A percentile compares a stretch with the other conserved stretches of the same genome.
Evolutionary conservation across 2,888 invertebrate species (phyloP).

Genomic region (Micoletzkya japonica): DNA sequence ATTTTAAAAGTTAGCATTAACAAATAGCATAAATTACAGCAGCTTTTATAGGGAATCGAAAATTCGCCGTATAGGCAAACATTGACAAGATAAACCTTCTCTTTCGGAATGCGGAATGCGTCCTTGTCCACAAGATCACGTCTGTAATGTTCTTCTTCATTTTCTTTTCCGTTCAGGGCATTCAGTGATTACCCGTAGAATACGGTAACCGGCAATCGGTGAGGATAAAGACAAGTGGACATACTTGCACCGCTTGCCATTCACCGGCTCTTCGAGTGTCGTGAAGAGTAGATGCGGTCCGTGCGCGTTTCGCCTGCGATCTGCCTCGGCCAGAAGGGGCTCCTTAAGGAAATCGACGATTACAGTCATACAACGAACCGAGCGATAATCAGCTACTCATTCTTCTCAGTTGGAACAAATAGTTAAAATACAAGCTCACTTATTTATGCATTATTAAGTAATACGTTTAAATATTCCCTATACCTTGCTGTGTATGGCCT

Average conservation of each 20-base stretch:
- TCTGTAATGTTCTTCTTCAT: conserved; percentile 43
- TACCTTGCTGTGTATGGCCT: conserved; percentile 67
- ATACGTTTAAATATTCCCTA: background rate
- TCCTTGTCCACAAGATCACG: conserved; percentile 60
- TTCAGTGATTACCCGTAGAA: background rate
- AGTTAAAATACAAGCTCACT: background rate
- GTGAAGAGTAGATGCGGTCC: conserved; percentile 85
- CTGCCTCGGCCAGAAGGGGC: conserved; percentile 74
- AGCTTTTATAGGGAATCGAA: no score
- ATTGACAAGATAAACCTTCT: conserved; percentile 69
- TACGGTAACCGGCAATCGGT: background rate
- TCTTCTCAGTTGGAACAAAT: background rate
- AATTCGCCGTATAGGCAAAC: no score
- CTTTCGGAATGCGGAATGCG: conserved; percentile 63
- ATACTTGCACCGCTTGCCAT: conserved; percentile 19
- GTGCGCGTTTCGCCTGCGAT: conserved; percentile 78
- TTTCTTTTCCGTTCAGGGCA: background rate
- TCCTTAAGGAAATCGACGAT: conserved; percentile 54
- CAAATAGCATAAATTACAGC: background rate
- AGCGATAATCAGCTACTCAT: background rate
- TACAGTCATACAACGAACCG: background rate
- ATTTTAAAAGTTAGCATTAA: background rate
- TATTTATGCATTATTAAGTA: background rate
- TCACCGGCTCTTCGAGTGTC: conserved; percentile 4
- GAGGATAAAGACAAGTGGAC: background rate